These are phyloP conservation scores for Actias luna DNA, from an alignment of 2,888 invertebrate species.

Conservation along the genomic window DNA sequence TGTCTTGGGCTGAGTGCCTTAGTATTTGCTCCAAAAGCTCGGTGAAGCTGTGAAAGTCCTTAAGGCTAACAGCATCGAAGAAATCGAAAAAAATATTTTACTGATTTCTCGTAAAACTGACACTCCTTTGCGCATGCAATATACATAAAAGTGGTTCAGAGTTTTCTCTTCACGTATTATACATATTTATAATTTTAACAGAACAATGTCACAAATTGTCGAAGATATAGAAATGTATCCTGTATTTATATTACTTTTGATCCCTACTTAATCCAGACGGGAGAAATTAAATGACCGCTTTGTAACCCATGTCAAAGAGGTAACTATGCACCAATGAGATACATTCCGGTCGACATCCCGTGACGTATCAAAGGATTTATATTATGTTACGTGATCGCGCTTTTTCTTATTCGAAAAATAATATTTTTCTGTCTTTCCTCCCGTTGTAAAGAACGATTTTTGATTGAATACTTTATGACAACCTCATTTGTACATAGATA, in stretches of 20 bases:
- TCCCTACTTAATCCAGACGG: background rate
- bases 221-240: background rate
- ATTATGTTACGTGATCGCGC: background rate
- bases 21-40: no score
- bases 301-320: constrained; percentile 3
- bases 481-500: background rate
- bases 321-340: constrained; percentile 1
- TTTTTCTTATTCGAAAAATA: background rate
- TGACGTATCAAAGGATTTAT: background rate
- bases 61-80: no score
- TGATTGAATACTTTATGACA: background rate
- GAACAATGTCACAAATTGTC: background rate
- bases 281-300: background rate
- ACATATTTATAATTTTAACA: background rate
- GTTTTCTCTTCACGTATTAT: no score
- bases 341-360: background rate
- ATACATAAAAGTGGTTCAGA: no score
- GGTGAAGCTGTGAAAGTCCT: no score
- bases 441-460: background rate
- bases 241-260: background rate
- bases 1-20: no score
- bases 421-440: background rate
- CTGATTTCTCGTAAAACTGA: no score
- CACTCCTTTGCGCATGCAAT: no score
- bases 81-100: no score